phyloP scores from a whole-genome alignment of 2,797 vertebrate genomes.

The Esox masquinongy region DNA sequence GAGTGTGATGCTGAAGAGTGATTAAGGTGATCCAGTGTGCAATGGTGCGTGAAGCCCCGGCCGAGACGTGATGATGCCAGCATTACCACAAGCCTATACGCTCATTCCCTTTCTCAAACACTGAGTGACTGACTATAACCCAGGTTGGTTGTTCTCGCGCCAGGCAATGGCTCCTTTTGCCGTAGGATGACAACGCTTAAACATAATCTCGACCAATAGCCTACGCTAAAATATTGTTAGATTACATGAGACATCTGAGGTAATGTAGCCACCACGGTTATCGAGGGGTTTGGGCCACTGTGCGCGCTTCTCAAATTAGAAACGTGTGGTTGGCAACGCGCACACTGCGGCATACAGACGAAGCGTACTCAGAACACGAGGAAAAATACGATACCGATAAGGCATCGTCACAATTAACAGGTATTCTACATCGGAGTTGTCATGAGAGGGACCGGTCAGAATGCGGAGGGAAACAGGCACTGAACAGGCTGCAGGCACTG shows the following conservation, averaged over 20 bases:
- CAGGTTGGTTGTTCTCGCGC: conserved; percentile 13
- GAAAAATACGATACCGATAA: conserved; percentile 31
- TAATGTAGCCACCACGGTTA: conserved; percentile 16
- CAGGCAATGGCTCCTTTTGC: conserved; percentile 18
- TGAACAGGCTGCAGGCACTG: conserved; percentile 16
- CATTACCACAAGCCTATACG: conserved; percentile 28
- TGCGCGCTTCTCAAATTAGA: conserved; percentile 42
- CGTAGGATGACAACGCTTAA: neutral
- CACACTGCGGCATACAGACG: conserved; percentile 73
- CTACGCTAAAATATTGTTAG: neutral
- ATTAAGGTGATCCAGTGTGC: conserved; percentile 38
- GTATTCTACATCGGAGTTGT: conserved; percentile 31
- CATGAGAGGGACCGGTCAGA: neutral
- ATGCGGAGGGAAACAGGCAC: neutral
- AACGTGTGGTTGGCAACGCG: conserved; percentile 57
- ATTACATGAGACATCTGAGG: conserved; percentile 22
- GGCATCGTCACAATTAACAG: conserved; percentile 19
- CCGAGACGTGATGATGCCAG: conserved; percentile 43
- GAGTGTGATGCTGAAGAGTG: conserved; percentile 36
- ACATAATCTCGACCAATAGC: neutral
- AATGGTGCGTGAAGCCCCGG: conserved; percentile 19
- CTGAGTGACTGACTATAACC: conserved; percentile 27
- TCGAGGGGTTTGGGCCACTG: conserved; percentile 30
- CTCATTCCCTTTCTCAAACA: neutral
- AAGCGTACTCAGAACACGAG: conserved; percentile 26